Conservation (phyloP, 2,797 vertebrate species). For the Catharus ustulatus region DNA sequence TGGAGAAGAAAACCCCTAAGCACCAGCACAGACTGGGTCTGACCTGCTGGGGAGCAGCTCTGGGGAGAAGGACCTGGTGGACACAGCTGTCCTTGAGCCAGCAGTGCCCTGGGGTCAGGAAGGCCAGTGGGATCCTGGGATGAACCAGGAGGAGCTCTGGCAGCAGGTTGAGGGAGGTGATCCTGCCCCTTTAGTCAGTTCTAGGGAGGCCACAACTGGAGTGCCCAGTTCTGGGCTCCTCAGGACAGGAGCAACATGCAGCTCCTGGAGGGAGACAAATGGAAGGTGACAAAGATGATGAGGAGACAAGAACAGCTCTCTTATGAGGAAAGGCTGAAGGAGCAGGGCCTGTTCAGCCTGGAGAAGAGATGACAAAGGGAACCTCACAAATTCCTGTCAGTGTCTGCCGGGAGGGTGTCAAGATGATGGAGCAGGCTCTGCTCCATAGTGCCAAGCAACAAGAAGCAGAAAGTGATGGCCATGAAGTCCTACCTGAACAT, state of each 20-base stretch:
- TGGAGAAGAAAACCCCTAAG: neutral
- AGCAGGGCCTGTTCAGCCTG: neutral
- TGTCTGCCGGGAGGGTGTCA: neutral
- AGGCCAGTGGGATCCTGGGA: neutral
- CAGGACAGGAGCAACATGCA: neutral
- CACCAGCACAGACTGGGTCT: neutral
- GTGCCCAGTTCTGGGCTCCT: neutral
- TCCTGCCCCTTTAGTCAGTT: neutral
- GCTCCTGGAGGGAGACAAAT: neutral
- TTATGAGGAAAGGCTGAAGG: neutral
- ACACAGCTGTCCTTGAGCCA: neutral
- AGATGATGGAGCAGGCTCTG: neutral
- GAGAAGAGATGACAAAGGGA: neutral
- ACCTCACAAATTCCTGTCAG: neutral
- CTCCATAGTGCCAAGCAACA: neutral
- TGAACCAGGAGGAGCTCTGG: neutral
- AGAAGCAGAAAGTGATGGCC: neutral
- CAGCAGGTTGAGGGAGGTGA: neutral
- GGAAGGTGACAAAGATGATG: neutral
- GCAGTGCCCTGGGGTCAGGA: neutral
- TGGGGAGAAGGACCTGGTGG: neutral
- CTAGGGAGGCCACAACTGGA: neutral
- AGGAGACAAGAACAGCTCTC: neutral
- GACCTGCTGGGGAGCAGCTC: neutral
- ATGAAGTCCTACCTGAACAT: neutral